These are phyloP conservation scores for Syngnathus floridae DNA, from an alignment of 2,113 vertebrate species.

Conservation along the genomic window DNA sequence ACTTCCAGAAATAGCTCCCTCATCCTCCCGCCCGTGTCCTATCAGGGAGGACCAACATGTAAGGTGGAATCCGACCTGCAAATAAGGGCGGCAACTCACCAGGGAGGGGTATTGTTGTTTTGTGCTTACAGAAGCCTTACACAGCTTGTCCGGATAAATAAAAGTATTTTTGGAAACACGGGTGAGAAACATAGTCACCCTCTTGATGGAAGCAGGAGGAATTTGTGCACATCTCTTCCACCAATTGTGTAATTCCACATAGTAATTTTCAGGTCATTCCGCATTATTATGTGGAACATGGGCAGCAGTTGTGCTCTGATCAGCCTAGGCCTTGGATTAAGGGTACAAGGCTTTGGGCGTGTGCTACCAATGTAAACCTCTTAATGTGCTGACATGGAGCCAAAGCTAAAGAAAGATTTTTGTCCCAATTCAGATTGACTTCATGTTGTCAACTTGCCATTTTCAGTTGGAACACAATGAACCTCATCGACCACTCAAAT, in stretches of 20 bases:
- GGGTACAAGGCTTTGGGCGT: constrained; percentile 28
- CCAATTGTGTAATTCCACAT: constrained; percentile 40
- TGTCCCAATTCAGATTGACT: not conserved
- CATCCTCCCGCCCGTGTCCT: constrained; percentile 34
- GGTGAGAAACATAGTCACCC: constrained; percentile 18
- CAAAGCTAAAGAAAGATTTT: constrained; percentile 5
- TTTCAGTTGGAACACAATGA: constrained; percentile 3
- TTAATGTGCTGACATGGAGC: constrained; percentile 25
- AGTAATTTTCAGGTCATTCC: constrained; percentile 35
- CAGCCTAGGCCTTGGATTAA: constrained; percentile 39
- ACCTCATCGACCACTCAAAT: not conserved
- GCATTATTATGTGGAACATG: constrained; percentile 65
- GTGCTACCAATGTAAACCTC: constrained; percentile 37
- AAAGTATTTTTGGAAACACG: constrained; percentile 12
- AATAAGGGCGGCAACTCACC: constrained; percentile 35
- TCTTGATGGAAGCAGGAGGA: constrained; percentile 29
- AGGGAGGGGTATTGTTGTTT: constrained; percentile 15
- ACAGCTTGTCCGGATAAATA: constrained; percentile 18
- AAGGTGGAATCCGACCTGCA: constrained; percentile 29
- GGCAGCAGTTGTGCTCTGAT: constrained; percentile 37
- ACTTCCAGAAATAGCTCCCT: constrained; percentile 46
- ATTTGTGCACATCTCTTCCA: not conserved
- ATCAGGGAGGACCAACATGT: constrained; percentile 20
- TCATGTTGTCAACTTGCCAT: not conserved
- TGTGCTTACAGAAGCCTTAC: constrained; percentile 18